Evolutionary conservation across 1,140 invertebrate genomes (phyloP).

Genomic region (Panagrolaimus sp.): DNA sequence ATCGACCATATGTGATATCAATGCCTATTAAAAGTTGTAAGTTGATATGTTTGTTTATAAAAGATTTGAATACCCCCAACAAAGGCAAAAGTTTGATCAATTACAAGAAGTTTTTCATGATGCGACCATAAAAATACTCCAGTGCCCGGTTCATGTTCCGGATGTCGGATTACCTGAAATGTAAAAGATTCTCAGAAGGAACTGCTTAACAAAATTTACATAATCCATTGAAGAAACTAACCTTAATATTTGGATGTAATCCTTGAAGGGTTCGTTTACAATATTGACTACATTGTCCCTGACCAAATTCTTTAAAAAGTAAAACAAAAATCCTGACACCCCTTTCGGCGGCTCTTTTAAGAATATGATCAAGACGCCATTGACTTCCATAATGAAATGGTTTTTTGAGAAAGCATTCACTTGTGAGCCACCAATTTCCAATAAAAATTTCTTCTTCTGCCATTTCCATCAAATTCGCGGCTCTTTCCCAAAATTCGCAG

Average conservation of each 20-base stretch:
- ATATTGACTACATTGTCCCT: constrained; percentile 88
- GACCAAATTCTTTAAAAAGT: constrained; percentile 90
- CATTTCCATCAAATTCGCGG: constrained; percentile 61
- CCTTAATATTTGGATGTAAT: constrained; percentile 80
- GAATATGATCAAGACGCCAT: constrained; percentile 52
- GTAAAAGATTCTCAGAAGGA: constrained; percentile 12
- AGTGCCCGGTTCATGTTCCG: constrained; percentile 75
- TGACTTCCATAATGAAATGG: constrained; percentile 60
- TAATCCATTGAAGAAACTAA: constrained; percentile 60
- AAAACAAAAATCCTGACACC: constrained; percentile 89
- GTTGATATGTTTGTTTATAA: no score
- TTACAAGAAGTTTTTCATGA: constrained; percentile 92
- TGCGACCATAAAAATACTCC: constrained; percentile 90
- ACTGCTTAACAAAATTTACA: no score
- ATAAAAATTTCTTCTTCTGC: constrained; percentile 59
- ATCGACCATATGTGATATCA: constrained; percentile 82
- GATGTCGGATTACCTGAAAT: constrained; percentile 78
- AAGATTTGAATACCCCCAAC: constrained; percentile 77
- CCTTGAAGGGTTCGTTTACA: constrained; percentile 77
- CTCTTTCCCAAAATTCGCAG: constrained; percentile 62
- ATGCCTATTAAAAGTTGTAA: constrained; percentile 58
- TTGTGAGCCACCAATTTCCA: constrained; percentile 55
- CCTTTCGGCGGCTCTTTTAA: constrained; percentile 62
- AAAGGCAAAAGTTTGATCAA: constrained; percentile 90
- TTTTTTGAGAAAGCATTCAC: constrained; percentile 63